Evolutionary conservation across 2,888 invertebrate genomes (phyloP).

Genomic region (Drosophila formosana): DNA sequence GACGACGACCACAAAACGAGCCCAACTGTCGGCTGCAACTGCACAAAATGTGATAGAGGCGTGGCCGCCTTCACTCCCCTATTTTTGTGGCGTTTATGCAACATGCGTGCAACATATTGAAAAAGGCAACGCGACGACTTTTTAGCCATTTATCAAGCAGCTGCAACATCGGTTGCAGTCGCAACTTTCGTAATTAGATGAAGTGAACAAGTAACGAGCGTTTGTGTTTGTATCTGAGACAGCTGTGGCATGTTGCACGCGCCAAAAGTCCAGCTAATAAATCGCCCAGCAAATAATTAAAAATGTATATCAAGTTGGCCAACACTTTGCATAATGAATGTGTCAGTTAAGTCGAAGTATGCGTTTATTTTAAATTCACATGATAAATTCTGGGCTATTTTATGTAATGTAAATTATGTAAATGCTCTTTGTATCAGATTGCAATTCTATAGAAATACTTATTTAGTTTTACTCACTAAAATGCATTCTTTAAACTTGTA

Average conservation of each 20-base stretch:
- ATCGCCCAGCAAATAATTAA: background rate
- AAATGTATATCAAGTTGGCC: slow-evolving; percentile 8
- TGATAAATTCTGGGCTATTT: no score
- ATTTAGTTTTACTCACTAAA: no score
- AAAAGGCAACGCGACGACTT: slow-evolving; percentile 58
- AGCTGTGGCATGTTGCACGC: slow-evolving; percentile 23
- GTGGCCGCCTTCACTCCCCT: slow-evolving; percentile 1
- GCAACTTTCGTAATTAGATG: slow-evolving; percentile 74
- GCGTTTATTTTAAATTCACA: background rate
- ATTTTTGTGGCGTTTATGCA: slow-evolving; percentile 52
- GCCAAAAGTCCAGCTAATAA: slow-evolving; percentile 6
- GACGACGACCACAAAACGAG: slow-evolving; percentile 43
- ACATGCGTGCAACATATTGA: slow-evolving; percentile 66
- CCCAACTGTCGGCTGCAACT: slow-evolving; percentile 52
- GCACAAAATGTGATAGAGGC: slow-evolving; percentile 12
- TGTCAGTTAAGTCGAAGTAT: background rate
- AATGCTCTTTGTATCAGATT: no score
- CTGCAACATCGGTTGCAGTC: slow-evolving; percentile 24
- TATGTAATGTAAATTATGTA: no score
- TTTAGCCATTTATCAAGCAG: slow-evolving; percentile 64
- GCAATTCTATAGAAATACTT: no score
- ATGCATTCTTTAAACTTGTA: no score
- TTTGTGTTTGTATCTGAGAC: slow-evolving; percentile 12
- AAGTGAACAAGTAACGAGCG: slow-evolving; percentile 43
- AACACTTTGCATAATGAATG: background rate